Conservation (phyloP, 2,113 vertebrate genomes). For the Chroicocephalus ridibundus region DNA sequence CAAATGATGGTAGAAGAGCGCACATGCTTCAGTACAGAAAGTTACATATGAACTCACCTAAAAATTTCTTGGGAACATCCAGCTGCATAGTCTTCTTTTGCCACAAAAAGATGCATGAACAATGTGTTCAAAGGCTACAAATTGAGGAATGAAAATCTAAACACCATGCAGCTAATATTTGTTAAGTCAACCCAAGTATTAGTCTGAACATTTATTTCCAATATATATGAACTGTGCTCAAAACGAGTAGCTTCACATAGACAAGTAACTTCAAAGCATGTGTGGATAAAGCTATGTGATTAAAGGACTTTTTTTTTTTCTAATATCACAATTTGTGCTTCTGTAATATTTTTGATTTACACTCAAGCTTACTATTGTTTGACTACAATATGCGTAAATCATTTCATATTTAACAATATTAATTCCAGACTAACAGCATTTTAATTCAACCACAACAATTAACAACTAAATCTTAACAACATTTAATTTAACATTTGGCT, state of each 20-base stretch:
- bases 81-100: constrained; percentile 67
- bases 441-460: not conserved
- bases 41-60: constrained; percentile 71
- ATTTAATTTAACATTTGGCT: not conserved
- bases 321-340: not conserved
- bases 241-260: not conserved
- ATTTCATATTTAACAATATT: not conserved
- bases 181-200: not conserved
- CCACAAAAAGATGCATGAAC: constrained; percentile 91
- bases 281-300: not conserved
- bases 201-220: not conserved
- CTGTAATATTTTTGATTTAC: not conserved
- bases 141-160: not conserved
- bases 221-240: not conserved
- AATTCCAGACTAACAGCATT: not conserved
- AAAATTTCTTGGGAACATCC: constrained; percentile 80
- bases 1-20: not conserved
- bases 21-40: not conserved
- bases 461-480: not conserved
- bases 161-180: not conserved
- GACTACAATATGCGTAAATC: not conserved
- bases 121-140: constrained; percentile 88
- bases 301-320: not conserved
- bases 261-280: not conserved
- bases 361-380: not conserved